These are phyloP conservation scores for Lamellibrachia satsuma DNA, from an alignment of 2,888 invertebrate genomes.

Conservation along the genomic window DNA sequence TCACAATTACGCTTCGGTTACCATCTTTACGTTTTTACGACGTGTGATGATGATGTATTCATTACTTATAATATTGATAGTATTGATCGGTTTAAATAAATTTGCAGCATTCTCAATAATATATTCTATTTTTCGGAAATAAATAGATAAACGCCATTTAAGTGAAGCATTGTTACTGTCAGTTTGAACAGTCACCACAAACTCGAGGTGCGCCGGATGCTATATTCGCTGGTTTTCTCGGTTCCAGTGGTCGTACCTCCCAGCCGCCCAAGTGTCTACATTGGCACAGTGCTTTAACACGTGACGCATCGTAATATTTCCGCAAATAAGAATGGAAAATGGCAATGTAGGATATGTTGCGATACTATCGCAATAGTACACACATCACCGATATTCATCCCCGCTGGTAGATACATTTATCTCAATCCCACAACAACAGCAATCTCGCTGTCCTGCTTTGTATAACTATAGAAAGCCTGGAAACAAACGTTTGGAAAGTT, in stretches of 20 bases:
- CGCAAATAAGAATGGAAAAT: neutral
- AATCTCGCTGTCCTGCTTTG: neutral
- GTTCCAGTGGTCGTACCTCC: too few relatives aligned
- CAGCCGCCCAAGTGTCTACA: neutral
- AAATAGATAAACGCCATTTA: too few relatives aligned
- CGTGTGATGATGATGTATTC: neutral
- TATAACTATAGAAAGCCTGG: neutral
- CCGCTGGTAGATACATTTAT: neutral
- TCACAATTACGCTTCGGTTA: neutral
- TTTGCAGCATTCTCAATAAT: too few relatives aligned
- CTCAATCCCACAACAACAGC: neutral
- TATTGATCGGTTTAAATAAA: neutral
- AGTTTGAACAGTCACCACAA: too few relatives aligned
- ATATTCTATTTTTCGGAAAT: too few relatives aligned
- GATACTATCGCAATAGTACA: too few relatives aligned
- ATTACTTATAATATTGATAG: neutral
- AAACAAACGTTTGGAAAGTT: neutral
- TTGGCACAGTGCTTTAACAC: neutral
- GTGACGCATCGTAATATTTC: neutral
- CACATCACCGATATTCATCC: too few relatives aligned
- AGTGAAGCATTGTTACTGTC: too few relatives aligned
- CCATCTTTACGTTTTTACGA: neutral
- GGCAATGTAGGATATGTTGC: neutral
- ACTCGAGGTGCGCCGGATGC: too few relatives aligned
- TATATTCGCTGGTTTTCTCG: too few relatives aligned